These are phyloP conservation scores for Parelbella ahira DNA, from an alignment of 2,888 invertebrate species.

Conservation along the genomic window DNA sequence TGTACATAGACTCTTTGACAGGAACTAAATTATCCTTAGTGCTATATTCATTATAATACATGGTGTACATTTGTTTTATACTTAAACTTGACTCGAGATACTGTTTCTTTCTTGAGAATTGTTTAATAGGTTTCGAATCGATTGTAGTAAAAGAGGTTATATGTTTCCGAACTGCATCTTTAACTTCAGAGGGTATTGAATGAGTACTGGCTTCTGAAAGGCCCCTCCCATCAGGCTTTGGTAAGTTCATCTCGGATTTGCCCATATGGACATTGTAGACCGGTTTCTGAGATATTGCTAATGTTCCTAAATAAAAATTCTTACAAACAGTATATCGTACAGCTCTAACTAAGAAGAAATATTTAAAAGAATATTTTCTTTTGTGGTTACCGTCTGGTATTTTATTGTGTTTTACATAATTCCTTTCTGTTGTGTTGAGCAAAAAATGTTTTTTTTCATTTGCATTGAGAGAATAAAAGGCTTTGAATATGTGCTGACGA, in stretches of 20 bases:
- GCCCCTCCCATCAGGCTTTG: constrained; percentile 68
- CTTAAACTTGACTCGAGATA: constrained; percentile 53
- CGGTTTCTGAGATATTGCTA: constrained; percentile 71
- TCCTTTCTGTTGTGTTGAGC: constrained; percentile 65
- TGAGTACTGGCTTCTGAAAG: constrained; percentile 58
- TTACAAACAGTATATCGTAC: constrained; percentile 63
- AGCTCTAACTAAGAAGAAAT: constrained; percentile 61
- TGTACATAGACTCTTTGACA: constrained; percentile 72
- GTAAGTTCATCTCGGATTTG: constrained; percentile 67
- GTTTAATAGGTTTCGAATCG: constrained; percentile 56
- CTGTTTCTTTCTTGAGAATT: constrained; percentile 61
- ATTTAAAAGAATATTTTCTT: constrained; percentile 63
- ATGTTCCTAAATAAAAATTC: constrained; percentile 68
- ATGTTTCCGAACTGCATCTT: constrained; percentile 62
- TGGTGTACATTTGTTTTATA: constrained; percentile 63
- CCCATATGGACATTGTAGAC: constrained; percentile 69
- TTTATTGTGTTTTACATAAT: constrained; percentile 47
- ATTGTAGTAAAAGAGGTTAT: constrained; percentile 56
- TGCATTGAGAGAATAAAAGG: constrained; percentile 62
- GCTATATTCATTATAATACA: constrained; percentile 54
- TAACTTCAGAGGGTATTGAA: constrained; percentile 52
- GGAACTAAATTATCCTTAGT: constrained; percentile 44
- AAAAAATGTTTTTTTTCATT: constrained; percentile 70
- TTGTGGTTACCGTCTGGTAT: constrained; percentile 41
- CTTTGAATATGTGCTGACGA: constrained; percentile 64